These are phyloP conservation scores for Lithodes maja DNA, from an alignment of 2,888 invertebrate species.

Conservation along the genomic window DNA sequence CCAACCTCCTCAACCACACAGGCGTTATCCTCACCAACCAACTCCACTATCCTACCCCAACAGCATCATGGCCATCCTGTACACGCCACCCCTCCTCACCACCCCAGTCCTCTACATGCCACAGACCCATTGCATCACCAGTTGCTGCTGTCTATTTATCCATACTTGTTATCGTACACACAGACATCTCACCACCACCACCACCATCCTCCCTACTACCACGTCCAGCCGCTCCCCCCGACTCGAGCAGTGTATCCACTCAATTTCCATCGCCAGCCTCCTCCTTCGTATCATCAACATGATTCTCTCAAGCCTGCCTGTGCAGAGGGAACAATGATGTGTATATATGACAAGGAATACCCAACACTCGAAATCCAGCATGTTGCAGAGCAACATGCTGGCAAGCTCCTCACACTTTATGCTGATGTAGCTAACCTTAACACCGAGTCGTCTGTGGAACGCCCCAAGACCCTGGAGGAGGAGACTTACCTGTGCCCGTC, in stretches of 20 bases:
- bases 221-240: neutral
- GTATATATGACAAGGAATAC: conserved; percentile 51
- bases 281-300: neutral
- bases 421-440: conserved; percentile 67
- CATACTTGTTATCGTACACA: neutral
- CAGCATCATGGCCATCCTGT: neutral
- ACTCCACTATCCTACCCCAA: neutral
- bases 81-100: neutral
- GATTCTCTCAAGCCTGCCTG: conserved; percentile 58
- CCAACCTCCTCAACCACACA: neutral
- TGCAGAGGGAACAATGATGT: conserved; percentile 68
- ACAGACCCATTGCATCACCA: neutral
- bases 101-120: neutral
- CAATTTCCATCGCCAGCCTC: neutral
- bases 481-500: conserved; percentile 72
- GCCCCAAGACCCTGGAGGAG: conserved; percentile 57
- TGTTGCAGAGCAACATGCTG: conserved; percentile 51
- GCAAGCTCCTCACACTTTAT: conserved; percentile 66
- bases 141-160: neutral
- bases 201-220: neutral
- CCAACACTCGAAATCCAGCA: conserved; percentile 58
- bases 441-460: conserved; percentile 58
- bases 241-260: neutral
- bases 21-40: neutral
- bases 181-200: neutral